Evolutionary conservation across 1,140 invertebrate genomes (phyloP).

Genomic region (Eumaeus atala): DNA sequence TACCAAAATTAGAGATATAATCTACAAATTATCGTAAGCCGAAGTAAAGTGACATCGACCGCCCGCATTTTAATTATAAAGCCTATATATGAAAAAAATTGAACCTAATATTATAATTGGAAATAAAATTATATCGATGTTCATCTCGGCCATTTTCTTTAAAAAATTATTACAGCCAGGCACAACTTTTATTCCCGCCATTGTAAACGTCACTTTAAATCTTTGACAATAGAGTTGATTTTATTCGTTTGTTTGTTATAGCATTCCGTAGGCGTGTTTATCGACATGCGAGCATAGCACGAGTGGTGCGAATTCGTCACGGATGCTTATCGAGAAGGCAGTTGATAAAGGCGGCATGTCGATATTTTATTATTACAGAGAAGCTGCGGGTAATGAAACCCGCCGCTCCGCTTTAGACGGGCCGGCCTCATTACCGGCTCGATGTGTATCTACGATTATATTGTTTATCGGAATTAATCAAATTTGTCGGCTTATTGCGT

Average conservation of each 20-base stretch:
- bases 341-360: slow-evolving; percentile 64
- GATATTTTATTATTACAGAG: slow-evolving; percentile 68
- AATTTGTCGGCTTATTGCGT: slow-evolving; percentile 18
- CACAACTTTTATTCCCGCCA: background rate
- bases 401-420: slow-evolving; percentile 48
- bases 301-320: slow-evolving; percentile 69
- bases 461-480: slow-evolving; percentile 17
- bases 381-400: slow-evolving; percentile 49
- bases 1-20: no score
- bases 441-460: slow-evolving; percentile 39
- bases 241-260: slow-evolving; percentile 7
- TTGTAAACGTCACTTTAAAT: background rate
- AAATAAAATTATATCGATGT: slow-evolving; percentile 67
- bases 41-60: background rate
- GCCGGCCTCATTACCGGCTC: slow-evolving; percentile 43
- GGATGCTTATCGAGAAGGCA: slow-evolving; percentile 68
- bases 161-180: slow-evolving; percentile 14
- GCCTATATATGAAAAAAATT: slow-evolving; percentile 31
- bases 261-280: slow-evolving; percentile 21
- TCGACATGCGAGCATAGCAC: slow-evolving; percentile 38
- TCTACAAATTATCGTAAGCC: no score
- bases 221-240: slow-evolving; percentile 10
- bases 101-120: slow-evolving; percentile 57
- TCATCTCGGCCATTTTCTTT: slow-evolving; percentile 52
- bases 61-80: slow-evolving; percentile 15